Evolutionary conservation across 2,113 vertebrate genomes (phyloP).

Genomic region (Corythaeola cristata): DNA sequence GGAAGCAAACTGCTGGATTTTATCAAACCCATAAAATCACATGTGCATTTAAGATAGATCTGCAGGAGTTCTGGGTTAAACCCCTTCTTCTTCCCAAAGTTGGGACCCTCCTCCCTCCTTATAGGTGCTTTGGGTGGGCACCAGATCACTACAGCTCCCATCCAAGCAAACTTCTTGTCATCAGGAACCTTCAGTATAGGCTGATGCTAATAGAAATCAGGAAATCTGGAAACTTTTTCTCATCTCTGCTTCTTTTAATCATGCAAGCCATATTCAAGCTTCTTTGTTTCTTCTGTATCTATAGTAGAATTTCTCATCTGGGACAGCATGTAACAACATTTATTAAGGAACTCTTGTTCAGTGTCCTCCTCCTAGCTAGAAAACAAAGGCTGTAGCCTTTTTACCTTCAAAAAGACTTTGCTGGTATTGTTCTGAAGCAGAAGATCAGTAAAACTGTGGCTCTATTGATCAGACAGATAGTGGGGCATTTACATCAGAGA

Average conservation of each 20-base stretch:
- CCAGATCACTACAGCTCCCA: background rate
- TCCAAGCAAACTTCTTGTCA: background rate
- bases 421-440: background rate
- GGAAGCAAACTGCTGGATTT: background rate
- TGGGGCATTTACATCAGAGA: background rate
- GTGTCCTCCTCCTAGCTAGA: background rate
- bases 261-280: background rate
- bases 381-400: background rate
- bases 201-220: background rate
- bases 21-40: background rate
- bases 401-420: background rate
- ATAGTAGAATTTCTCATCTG: background rate
- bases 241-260: background rate
- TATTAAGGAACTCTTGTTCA: background rate
- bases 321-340: background rate
- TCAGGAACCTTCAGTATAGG: background rate
- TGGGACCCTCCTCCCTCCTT: rapidly evolving
- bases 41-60: rapidly evolving
- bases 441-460: background rate
- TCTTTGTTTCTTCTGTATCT: background rate
- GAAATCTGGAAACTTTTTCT: background rate
- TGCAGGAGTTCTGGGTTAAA: background rate
- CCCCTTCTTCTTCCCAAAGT: background rate
- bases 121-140: background rate
- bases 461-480: background rate